phyloP scores from a whole-genome alignment of 2,797 vertebrate species.

The Cynopterus sphinx region DNA sequence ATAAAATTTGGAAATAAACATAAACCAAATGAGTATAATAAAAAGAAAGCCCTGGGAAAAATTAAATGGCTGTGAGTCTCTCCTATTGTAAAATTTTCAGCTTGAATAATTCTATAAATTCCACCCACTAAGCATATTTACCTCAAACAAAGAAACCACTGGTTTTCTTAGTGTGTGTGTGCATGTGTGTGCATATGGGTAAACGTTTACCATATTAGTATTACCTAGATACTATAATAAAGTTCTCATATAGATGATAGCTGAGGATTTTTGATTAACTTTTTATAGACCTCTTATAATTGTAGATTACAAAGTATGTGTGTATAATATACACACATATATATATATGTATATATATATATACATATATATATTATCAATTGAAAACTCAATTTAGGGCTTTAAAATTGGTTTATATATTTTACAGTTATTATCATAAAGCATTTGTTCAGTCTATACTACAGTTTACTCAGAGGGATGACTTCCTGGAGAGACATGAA shows the following conservation, averaged over 20 bases:
- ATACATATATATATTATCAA: background rate
- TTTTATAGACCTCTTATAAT: background rate
- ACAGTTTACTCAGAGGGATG: background rate
- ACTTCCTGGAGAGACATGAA: background rate
- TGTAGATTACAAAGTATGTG: background rate
- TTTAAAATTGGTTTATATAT: background rate
- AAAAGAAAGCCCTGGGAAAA: background rate
- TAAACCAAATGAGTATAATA: background rate
- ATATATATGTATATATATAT: no score
- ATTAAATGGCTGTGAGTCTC: background rate
- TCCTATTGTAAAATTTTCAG: background rate
- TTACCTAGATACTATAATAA: background rate
- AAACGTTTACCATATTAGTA: background rate
- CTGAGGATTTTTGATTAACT: background rate
- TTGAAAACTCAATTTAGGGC: background rate
- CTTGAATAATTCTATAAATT: slow-evolving; percentile 14
- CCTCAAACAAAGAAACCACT: background rate
- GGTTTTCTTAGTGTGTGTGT: background rate
- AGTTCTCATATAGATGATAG: background rate
- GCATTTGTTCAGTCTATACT: background rate
- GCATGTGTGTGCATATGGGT: background rate
- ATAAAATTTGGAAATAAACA: background rate
- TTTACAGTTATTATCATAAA: background rate
- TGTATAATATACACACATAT: no score
- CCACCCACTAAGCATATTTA: background rate